Conservation (phyloP, 64 coral and sea anemone species). For the Montipora sp. region DNA sequence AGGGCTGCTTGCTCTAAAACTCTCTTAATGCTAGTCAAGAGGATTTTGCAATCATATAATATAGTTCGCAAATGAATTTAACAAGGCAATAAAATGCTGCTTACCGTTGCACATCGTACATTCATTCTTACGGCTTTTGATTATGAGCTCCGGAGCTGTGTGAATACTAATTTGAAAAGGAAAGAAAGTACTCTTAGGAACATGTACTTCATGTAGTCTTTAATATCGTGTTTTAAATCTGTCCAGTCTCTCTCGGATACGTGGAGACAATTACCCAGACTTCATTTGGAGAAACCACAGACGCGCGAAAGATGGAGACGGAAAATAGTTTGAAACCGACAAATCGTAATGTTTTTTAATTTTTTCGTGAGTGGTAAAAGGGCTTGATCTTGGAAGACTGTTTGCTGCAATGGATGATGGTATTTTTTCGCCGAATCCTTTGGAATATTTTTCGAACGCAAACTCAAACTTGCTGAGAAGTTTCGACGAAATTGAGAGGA, state of each 20-base stretch:
- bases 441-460: neutral
- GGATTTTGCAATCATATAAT: no score
- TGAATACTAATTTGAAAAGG: no score
- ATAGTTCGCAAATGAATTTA: no score
- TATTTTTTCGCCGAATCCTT: neutral
- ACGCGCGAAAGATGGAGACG: neutral
- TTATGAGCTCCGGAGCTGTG: no score
- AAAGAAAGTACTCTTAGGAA: no score
- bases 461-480: neutral
- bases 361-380: neutral
- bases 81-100: neutral
- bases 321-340: neutral
- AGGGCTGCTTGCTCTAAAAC: no score
- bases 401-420: neutral
- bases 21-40: no score
- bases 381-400: no score
- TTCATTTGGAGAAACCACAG: neutral
- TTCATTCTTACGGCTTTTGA: slow-evolving; percentile 71
- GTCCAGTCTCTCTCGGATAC: neutral
- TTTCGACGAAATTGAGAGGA: slow-evolving; percentile 4
- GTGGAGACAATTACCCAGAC: neutral
- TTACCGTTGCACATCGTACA: slow-evolving; percentile 95
- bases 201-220: no score
- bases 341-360: neutral
- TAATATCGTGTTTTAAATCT: no score